These are phyloP conservation scores for Sesia apiformis DNA, from an alignment of 2,888 invertebrate genomes.

Conservation along the genomic window DNA sequence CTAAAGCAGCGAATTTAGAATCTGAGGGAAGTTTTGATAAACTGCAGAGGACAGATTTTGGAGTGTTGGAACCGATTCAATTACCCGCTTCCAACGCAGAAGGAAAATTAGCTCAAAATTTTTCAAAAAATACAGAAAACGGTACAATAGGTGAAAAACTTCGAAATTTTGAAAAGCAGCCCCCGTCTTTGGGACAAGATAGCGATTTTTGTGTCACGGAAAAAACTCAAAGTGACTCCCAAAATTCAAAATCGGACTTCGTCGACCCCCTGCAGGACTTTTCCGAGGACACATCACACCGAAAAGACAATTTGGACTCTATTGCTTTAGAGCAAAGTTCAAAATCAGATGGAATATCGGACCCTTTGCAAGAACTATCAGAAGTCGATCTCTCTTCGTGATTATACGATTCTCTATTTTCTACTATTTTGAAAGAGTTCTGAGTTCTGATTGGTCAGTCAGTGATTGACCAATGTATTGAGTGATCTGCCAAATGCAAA, in stretches of 20 bases:
- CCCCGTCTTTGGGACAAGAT: conserved; percentile 3
- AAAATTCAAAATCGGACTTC: conserved; percentile 1
- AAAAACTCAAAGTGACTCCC: neutral
- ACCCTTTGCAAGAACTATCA: conserved; percentile 42
- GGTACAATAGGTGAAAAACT: neutral
- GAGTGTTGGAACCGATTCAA: neutral
- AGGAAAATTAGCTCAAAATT: neutral
- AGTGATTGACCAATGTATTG: neutral
- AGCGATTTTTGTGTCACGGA: conserved; percentile 4
- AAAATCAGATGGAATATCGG: conserved; percentile 21
- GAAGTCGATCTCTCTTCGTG: conserved; percentile 50
- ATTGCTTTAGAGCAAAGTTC: neutral
- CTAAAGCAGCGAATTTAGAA: too few relatives aligned
- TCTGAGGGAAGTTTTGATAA: neutral
- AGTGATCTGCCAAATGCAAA: neutral
- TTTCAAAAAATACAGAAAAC: neutral
- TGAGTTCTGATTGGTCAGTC: neutral
- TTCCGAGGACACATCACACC: neutral
- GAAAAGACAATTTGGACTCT: neutral
- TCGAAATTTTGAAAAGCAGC: conserved; percentile 1
- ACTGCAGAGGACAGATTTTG: neutral
- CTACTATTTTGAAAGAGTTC: conserved; percentile 22
- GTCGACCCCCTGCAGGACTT: conserved; percentile 12
- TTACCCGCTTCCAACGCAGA: neutral
- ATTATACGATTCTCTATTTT: conserved; percentile 39